phyloP scores from a whole-genome alignment of 2,797 vertebrate species.

The Tokudaia tokunoshimensis region DNA sequence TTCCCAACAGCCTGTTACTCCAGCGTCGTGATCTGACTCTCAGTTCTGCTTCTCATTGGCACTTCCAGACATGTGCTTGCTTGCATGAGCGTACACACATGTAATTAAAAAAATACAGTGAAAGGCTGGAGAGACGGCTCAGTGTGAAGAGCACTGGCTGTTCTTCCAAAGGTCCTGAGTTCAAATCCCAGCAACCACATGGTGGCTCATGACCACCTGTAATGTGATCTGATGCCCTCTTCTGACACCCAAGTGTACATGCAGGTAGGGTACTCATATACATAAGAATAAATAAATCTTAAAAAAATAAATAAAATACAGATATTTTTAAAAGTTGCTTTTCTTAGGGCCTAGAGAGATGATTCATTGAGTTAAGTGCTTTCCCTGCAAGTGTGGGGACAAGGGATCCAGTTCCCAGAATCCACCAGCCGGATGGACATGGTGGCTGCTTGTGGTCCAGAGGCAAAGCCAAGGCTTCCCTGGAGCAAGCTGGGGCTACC shows the following conservation, averaged over 20 bases:
- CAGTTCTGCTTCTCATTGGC: background rate
- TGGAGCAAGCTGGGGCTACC: background rate
- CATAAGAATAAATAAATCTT: background rate
- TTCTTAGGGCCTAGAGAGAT: background rate
- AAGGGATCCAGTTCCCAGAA: background rate
- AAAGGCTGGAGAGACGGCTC: background rate
- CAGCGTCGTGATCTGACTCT: background rate
- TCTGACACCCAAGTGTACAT: background rate
- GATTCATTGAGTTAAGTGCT: background rate
- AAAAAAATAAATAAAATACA: background rate
- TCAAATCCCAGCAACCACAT: background rate
- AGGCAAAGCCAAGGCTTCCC: background rate
- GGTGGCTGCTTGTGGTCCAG: background rate
- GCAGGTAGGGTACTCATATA: background rate
- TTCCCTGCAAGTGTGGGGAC: background rate
- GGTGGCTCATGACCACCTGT: background rate
- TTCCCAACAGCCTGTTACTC: background rate
- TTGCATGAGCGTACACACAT: rapidly evolving
- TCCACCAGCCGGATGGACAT: background rate
- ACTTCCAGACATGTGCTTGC: background rate
- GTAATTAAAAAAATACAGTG: background rate
- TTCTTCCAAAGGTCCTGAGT: background rate
- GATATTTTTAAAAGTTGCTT: background rate
- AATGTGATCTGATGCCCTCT: background rate
- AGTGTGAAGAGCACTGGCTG: background rate